phyloP scores from a whole-genome alignment of 2,113 vertebrate species.

The Sitta europaea region DNA sequence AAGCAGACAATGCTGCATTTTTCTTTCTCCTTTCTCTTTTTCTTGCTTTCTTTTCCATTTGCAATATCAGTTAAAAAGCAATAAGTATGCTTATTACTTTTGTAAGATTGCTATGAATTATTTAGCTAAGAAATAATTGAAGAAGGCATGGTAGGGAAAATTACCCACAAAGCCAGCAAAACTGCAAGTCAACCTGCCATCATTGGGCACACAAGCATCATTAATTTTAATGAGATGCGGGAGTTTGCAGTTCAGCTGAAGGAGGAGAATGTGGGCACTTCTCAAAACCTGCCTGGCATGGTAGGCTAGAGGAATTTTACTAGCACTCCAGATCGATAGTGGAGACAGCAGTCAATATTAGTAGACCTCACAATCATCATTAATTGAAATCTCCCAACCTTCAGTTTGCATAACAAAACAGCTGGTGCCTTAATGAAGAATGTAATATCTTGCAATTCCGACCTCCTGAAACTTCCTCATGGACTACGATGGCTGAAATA shows the following conservation, averaged over 20 bases:
- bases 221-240: conserved; percentile 64
- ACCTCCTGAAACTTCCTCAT: neutral
- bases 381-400: conserved; percentile 47
- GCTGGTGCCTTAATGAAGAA: neutral
- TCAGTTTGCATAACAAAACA: conserved; percentile 58
- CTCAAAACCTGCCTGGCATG: neutral
- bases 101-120: conserved; percentile 53
- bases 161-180: conserved; percentile 34
- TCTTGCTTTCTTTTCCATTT: neutral
- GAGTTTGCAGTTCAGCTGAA: conserved; percentile 5
- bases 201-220: neutral
- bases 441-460: neutral
- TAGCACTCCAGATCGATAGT: conserved; percentile 64
- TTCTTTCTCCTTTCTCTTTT: neutral
- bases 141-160: conserved; percentile 8
- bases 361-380: conserved; percentile 52
- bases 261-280: neutral
- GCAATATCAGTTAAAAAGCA: conserved; percentile 13
- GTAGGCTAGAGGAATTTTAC: conserved; percentile 43
- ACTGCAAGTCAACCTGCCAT: neutral
- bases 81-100: neutral
- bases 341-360: conserved; percentile 56
- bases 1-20: neutral
- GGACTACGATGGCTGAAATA: neutral
- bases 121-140: conserved; percentile 52